Base-by-base conservation (phyloP, 2,113 vertebrate genomes). In the Tapirus terrestris region DNA sequence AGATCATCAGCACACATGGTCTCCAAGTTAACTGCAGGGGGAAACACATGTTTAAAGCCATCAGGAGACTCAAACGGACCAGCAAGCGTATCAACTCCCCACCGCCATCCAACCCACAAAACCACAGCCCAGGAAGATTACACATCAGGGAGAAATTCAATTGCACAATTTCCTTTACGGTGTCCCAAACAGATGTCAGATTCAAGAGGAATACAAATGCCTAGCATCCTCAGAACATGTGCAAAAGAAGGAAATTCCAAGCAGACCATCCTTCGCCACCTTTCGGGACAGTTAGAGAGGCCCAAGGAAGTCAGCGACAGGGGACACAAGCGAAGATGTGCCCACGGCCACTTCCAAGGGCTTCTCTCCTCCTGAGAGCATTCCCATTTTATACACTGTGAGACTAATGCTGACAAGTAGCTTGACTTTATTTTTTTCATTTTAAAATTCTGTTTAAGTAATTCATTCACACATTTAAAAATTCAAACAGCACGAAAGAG, bases 1-100 rank as follows among this genome's bases (percentile, higher is more conserved):
- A 99, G 99, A 96, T 99, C 99, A 95, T 99, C 99, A 0, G 99
- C 99, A 98, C 99, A 99, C 98, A 99, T 98, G 0, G 99, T 99
- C 98, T 99, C 99, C 87, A 99, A 97, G 68, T 99, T 99, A 96
- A 99, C 99, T 99, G 98, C 60, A 97, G 61, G 58, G 45, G 56
- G 94, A 65, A 75, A 88, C 87, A 2, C 88, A 88, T 7, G 61
- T 31, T 91, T 13, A 89, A 56, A 63, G 87, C 21, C 72, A 36
- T 67, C 61, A 14, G 18, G 56, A 91, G 95, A 61, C 25, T 27
- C 29, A 17, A 36, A 33, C 0, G 10, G 51, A 53, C 65, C 20
- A 60, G 27, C 13, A 23, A 5, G 60, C 0, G 0, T 39, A 27
- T 36, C 36, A 27, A 2, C 17, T 43, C 21, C 77, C 67, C 39